Evolutionary conservation across 2,113 vertebrate genomes (phyloP).

Genomic region (Ptilonorhynchus violaceus): DNA sequence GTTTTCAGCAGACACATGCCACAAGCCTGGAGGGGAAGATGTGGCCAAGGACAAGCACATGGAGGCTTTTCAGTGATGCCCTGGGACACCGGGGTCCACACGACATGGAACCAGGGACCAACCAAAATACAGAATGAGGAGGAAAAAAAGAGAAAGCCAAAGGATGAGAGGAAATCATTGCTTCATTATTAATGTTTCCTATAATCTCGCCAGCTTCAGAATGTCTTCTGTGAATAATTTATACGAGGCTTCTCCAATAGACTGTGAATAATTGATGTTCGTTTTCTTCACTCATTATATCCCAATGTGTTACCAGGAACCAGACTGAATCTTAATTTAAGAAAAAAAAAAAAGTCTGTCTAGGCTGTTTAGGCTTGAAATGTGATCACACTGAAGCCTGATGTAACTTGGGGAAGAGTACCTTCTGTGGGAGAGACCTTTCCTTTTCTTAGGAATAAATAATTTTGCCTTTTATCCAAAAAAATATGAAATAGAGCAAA

Average conservation of each 20-base stretch:
- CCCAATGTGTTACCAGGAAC: slow-evolving; percentile 15
- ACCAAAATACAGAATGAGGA: neutral
- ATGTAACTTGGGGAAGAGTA: neutral
- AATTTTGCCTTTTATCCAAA: neutral
- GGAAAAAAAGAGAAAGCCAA: neutral
- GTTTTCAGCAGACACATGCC: neutral
- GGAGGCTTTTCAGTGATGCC: neutral
- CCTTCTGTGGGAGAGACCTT: neutral
- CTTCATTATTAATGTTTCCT: slow-evolving; percentile 38
- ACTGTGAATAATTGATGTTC: slow-evolving; percentile 51
- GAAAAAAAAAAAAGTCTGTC: neutral
- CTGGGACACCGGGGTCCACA: fast-evolving
- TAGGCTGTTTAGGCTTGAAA: neutral
- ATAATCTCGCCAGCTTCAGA: slow-evolving; percentile 31
- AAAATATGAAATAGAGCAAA: neutral
- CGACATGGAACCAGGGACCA: neutral
- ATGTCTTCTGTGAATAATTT: slow-evolving; percentile 45
- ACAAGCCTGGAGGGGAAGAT: neutral
- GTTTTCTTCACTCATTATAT: slow-evolving; percentile 41
- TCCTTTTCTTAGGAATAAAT: neutral
- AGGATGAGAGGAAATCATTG: neutral
- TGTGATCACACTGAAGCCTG: neutral
- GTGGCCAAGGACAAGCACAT: neutral
- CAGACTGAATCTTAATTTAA: slow-evolving; percentile 31
- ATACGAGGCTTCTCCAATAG: neutral